phyloP scores from a whole-genome alignment of 1,140 invertebrate genomes.

The Physella acuta region DNA sequence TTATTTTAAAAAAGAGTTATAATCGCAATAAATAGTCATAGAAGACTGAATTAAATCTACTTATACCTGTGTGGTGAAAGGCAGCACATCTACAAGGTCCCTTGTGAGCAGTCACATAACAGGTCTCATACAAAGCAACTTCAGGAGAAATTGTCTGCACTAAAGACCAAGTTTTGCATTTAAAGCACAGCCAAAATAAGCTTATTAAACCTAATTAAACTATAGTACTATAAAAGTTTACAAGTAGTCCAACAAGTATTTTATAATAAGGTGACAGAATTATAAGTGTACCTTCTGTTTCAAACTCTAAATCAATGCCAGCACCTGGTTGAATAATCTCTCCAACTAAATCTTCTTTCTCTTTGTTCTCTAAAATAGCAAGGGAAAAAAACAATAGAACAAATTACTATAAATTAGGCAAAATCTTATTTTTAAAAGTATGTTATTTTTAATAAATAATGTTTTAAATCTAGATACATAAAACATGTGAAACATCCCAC shows the following conservation, averaged over 20 bases:
- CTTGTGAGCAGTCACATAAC: conserved; percentile 98
- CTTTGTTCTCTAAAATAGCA: conserved; percentile 37
- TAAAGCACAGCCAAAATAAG: too few species aligned
- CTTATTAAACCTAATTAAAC: too few species aligned
- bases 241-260: too few species aligned
- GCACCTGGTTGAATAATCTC: conserved; percentile 64
- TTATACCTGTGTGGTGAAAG: conserved; percentile 91
- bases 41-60: too few species aligned
- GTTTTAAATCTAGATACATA: too few species aligned
- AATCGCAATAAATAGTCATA: too few species aligned
- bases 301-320: conserved; percentile 87
- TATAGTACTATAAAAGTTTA: too few species aligned
- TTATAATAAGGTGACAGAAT: too few species aligned
- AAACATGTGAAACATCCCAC: too few species aligned
- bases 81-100: conserved; percentile 91
- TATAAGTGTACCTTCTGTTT: conserved; percentile 83
- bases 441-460: not conserved
- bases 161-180: conserved; percentile 36
- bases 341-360: conserved; percentile 32
- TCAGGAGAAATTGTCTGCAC: conserved; percentile 76
- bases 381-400: conserved; percentile 7
- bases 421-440: not conserved
- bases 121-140: conserved; percentile 94
- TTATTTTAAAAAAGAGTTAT: too few species aligned
- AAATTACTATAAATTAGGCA: not conserved